Percentiles rank a stretch among this genome's conserved stretches.
phyloP scores from a whole-genome alignment of 23 tunicate genomes.

The Ciona savignyi region DNA sequence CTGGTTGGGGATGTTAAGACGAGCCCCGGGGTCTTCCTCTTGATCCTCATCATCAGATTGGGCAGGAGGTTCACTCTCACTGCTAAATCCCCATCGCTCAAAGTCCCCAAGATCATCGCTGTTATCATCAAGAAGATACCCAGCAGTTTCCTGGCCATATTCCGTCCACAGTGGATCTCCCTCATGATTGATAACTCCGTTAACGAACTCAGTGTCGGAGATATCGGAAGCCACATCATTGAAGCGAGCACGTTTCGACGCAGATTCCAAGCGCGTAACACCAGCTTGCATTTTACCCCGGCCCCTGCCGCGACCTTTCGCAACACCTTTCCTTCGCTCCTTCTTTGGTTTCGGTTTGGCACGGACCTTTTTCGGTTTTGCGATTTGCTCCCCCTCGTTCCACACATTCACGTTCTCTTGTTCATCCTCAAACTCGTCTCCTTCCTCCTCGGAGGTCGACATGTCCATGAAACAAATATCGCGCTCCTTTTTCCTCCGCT shows the following conservation, averaged over 20 bases:
- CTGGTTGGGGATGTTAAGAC: background rate
- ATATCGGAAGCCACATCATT: conserved; percentile 10
- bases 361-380: background rate
- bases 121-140: conserved; percentile 13
- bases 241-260: background rate
- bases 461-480: conserved; percentile 57
- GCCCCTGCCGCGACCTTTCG: conserved; percentile 21
- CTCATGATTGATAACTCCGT: conserved; percentile 10
- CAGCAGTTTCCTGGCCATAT: conserved; percentile 45
- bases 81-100: conserved; percentile 13
- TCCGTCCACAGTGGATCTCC: conserved; percentile 66
- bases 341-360: conserved; percentile 2
- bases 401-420: conserved; percentile 3
- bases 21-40: background rate
- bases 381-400: background rate
- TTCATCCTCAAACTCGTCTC: background rate
- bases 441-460: conserved; percentile 24
- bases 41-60: conserved; percentile 14
- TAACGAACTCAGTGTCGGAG: conserved; percentile 13
- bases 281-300: conserved; percentile 21
- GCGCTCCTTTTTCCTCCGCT: conserved; percentile 48
- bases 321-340: background rate
- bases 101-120: conserved; percentile 20
- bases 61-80: conserved; percentile 7
- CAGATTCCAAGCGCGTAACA: background rate